These are phyloP conservation scores for Platycheirus albimanus DNA, from an alignment of 2,888 invertebrate species.

Conservation along the genomic window DNA sequence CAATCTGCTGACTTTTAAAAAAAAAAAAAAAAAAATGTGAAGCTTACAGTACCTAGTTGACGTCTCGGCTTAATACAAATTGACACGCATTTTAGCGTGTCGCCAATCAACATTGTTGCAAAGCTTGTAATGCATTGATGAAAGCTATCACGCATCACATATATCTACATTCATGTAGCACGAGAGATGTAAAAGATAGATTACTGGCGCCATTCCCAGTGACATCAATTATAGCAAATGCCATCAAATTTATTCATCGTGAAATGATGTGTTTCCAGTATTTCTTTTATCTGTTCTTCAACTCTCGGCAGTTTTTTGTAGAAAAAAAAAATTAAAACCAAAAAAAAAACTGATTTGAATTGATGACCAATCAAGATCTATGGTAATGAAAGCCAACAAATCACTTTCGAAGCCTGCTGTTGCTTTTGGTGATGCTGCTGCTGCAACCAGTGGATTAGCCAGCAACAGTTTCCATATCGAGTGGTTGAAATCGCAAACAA, in stretches of 20 bases:
- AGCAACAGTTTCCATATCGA: background rate
- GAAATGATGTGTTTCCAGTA: too few relatives aligned
- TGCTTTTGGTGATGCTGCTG: too few relatives aligned
- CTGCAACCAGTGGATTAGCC: conserved; percentile 40
- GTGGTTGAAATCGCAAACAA: conserved; percentile 35
- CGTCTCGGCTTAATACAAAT: conserved; percentile 42
- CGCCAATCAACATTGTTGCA: conserved; percentile 27
- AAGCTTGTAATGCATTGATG: conserved; percentile 9
- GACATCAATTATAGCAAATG: conserved; percentile 41
- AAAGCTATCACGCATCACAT: conserved; percentile 17
- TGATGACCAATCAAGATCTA: conserved; percentile 41
- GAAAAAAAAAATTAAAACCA: too few relatives aligned
- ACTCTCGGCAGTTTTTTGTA: too few relatives aligned
- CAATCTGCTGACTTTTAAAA: conserved; percentile 31
- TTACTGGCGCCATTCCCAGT: conserved; percentile 49
- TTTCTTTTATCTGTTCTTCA: background rate
- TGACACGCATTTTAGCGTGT: conserved; percentile 49
- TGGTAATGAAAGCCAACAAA: conserved; percentile 49
- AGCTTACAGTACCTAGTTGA: conserved; percentile 2
- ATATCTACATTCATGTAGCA: background rate
- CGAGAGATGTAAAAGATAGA: conserved; percentile 20
- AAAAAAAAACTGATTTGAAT: conserved; percentile 37
- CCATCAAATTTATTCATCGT: background rate
- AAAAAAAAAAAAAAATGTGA: background rate
- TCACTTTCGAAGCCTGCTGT: conserved; percentile 19